These are phyloP conservation scores for Lasioglossum lativentre DNA, from an alignment of 2,888 invertebrate species.

Conservation along the genomic window DNA sequence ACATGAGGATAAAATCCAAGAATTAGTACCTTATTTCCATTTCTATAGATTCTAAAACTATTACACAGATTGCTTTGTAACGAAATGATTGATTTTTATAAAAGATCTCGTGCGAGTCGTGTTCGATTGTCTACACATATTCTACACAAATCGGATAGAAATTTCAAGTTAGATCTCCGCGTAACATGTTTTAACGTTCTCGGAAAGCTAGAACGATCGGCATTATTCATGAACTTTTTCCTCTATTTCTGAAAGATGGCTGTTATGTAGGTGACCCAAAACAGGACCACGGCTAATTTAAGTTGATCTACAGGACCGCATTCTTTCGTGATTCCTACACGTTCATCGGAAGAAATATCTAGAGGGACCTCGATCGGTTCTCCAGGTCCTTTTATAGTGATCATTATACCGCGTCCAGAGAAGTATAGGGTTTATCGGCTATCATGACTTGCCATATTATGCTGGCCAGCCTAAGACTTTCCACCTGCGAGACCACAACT, in stretches of 20 bases:
- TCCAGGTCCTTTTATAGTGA: slow-evolving; percentile 52
- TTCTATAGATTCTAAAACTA: neutral
- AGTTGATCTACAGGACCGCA: neutral
- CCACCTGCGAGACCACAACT: slow-evolving; percentile 63
- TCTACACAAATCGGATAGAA: neutral
- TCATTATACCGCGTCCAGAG: slow-evolving; percentile 58
- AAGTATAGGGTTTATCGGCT: slow-evolving; percentile 65
- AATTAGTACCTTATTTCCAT: neutral
- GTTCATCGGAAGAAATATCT: slow-evolving; percentile 27
- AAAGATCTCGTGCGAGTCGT: neutral
- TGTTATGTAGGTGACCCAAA: neutral
- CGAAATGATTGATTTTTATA: neutral
- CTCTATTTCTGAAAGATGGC: neutral
- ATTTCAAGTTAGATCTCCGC: neutral
- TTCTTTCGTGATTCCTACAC: slow-evolving; percentile 26
- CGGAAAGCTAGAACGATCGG: neutral
- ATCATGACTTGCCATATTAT: slow-evolving; percentile 68
- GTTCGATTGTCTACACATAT: neutral
- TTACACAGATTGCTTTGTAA: neutral
- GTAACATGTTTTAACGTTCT: neutral
- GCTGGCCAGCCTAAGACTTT: slow-evolving; percentile 55
- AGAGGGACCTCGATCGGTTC: slow-evolving; percentile 40
- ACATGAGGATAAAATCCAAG: neutral
- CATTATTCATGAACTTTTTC: neutral
- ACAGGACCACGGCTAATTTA: slow-evolving; percentile 20